Base-by-base conservation (phyloP, 2,113 vertebrate species). In the Corydoras sp. region DNA sequence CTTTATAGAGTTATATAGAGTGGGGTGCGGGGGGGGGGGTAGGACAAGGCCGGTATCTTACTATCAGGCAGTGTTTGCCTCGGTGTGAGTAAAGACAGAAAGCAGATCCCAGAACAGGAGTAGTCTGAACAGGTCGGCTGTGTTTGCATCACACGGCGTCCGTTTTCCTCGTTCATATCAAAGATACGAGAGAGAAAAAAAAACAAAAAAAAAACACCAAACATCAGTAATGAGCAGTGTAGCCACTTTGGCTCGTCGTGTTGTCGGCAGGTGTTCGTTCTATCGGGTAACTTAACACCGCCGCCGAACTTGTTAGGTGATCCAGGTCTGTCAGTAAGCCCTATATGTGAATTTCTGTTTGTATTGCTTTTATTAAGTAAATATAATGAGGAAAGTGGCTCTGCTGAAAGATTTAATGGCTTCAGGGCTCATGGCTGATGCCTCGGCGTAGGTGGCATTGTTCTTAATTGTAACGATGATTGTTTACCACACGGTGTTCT, bases 401-500 rank as follows among this genome's bases (percentile, higher is more conserved):
- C 68, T 10, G 15, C 51, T 29, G 29, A 67, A 60, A 71, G 65
- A 68, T 72, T 74, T 64, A 68, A 58, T 68, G 48, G 58, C 72
- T 69, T 31, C 61, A 77, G 69, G 77, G 81, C 67, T 76, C 29
- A 74, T 65, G 69, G 72, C 69, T 75, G 10, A 24, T 60, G 55
- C 51, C 63, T 73, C 53, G 53, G 68, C 76, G 80, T 80, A 79
- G 79, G 75, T 76, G 80, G 66, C 81, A 68, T 82, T 77, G 80
- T 59, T 66, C 85, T 81, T 83, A 83, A 83, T 86, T 78, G 83
- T 79, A 81, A 80, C 83, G 85, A 87, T 91, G 85, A 89, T 88
- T 89, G 85, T 89, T 90, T 89, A 88, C 82, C 80, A 83, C 79
- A 55, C 65, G 77, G 77, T 84, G 77, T 84, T 85, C 84, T 76